Conservation (phyloP, 2,888 invertebrate species). For the Cyclophora albipunctata region DNA sequence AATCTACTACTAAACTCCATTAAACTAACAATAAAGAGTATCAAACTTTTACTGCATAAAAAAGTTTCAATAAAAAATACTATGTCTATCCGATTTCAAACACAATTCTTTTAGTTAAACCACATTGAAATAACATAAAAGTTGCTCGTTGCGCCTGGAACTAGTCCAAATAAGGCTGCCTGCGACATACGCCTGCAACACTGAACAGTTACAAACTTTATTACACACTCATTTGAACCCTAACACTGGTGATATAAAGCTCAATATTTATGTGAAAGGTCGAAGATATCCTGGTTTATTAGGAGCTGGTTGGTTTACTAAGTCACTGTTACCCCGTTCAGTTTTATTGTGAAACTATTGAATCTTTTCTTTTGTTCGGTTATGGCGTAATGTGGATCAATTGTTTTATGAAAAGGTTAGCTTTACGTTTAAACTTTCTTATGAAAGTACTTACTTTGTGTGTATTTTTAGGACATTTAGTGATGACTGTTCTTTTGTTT, state of each 20-base stretch:
- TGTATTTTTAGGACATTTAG: too few relatives aligned
- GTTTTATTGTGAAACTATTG: conserved; percentile 60
- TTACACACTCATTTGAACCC: conserved; percentile 22
- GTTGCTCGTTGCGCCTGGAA: conserved; percentile 60
- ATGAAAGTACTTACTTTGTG: too few relatives aligned
- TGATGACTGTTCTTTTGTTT: too few relatives aligned
- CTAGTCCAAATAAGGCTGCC: conserved; percentile 70
- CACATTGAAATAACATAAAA: conserved; percentile 70
- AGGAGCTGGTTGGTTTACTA: conserved; percentile 51
- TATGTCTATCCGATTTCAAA: conserved; percentile 34
- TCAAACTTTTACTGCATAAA: conserved; percentile 6
- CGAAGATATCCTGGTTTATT: conserved; percentile 25
- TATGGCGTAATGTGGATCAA: too few relatives aligned
- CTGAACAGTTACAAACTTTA: conserved; percentile 31
- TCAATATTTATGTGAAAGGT: conserved; percentile 24
- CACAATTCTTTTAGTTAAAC: conserved; percentile 52
- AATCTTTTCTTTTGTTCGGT: conserved; percentile 27
- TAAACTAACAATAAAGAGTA: conserved; percentile 1
- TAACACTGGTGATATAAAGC: conserved; percentile 29
- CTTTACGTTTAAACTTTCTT: too few relatives aligned
- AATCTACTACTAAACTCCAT: not conserved
- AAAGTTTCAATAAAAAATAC: conserved; percentile 20
- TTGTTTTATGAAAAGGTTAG: too few relatives aligned
- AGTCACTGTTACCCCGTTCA: conserved; percentile 44
- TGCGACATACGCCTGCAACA: conserved; percentile 59